Evolutionary conservation across 2,888 invertebrate species (phyloP).

Genomic region (Catocala nupta): DNA sequence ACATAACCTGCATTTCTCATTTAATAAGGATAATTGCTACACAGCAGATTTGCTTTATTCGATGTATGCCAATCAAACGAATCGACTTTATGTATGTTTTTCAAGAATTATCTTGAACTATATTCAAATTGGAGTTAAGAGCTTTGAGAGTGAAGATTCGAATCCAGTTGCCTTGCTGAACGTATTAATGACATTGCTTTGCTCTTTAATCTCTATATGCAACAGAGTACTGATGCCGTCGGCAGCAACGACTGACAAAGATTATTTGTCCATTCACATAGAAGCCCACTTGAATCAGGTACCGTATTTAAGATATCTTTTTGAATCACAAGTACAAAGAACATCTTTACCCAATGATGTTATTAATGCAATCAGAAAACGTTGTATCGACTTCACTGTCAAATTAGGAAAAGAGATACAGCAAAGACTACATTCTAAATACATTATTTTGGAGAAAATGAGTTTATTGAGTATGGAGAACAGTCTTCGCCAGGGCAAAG

Average conservation of each 20-base stretch:
- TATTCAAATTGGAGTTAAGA: constrained; percentile 22
- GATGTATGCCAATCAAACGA: constrained; percentile 18
- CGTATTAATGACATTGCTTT: constrained; percentile 36
- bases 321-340: constrained; percentile 8
- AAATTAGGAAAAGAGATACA: constrained; percentile 21
- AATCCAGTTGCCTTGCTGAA: constrained; percentile 23
- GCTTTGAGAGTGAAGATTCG: constrained; percentile 21
- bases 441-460: constrained; percentile 28
- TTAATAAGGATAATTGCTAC: constrained; percentile 22
- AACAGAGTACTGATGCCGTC: constrained; percentile 36
- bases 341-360: constrained; percentile 10
- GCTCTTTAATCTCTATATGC: constrained; percentile 43
- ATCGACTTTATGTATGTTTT: constrained; percentile 13
- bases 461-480: constrained; percentile 23
- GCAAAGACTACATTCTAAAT: constrained; percentile 28
- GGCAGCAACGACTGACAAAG: constrained; percentile 10
- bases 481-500: constrained; percentile 29
- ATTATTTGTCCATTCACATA: constrained; percentile 20
- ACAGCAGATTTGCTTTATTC: constrained; percentile 18
- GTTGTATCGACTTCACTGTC: constrained; percentile 14
- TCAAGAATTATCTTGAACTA: constrained; percentile 14
- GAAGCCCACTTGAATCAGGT: constrained; percentile 28
- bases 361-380: background rate
- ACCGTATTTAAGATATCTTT: constrained; percentile 23
- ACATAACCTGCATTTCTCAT: constrained; percentile 28